Evolutionary conservation across 2,113 vertebrate species (phyloP).

Genomic region (Charina bottae): DNA sequence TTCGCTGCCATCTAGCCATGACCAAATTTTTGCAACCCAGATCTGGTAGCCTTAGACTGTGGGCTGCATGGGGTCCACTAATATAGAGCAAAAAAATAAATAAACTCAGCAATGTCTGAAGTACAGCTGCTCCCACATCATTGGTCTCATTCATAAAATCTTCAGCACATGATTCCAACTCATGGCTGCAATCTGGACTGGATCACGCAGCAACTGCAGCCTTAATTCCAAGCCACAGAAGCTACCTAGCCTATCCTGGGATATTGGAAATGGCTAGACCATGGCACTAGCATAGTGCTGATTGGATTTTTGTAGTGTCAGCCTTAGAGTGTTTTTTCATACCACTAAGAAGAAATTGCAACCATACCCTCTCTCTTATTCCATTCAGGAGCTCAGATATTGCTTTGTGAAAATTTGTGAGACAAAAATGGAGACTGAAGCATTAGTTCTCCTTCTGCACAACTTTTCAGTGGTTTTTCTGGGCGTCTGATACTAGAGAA

Average conservation of each 20-base stretch:
- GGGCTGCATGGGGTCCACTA: background rate
- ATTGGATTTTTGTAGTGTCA: background rate
- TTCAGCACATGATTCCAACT: background rate
- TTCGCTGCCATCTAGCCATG: background rate
- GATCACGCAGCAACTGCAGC: background rate
- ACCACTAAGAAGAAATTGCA: background rate
- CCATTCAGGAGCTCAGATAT: background rate
- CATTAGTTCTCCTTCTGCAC: background rate
- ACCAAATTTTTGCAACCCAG: background rate
- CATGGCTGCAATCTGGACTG: background rate
- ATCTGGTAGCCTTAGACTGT: background rate
- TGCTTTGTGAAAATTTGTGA: background rate
- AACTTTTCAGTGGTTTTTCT: background rate
- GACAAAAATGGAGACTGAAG: background rate
- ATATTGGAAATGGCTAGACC: background rate
- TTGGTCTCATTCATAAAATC: background rate
- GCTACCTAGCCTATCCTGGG: background rate
- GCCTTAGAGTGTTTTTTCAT: background rate
- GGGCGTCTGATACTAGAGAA: background rate
- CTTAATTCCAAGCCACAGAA: background rate
- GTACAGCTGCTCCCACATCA: background rate
- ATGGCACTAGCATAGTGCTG: background rate
- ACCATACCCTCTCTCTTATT: background rate
- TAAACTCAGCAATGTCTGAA: background rate
- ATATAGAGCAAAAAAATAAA: background rate